Evolutionary conservation across 1,140 invertebrate species (phyloP).

Genomic region (Anastatus disparis): DNA sequence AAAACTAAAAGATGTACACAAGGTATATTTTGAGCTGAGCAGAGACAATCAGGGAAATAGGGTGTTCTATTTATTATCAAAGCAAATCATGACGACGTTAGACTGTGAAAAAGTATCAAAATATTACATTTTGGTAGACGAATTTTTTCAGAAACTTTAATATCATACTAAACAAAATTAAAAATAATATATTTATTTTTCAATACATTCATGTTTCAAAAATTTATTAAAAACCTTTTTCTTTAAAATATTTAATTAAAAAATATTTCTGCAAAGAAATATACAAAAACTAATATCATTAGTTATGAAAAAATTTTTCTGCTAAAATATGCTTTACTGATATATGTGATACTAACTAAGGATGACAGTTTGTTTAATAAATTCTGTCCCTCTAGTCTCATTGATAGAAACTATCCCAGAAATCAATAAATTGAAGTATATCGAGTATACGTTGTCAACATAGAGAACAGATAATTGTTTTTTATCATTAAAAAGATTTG

Average conservation of each 20-base stretch:
- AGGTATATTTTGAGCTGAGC: conserved; percentile 27
- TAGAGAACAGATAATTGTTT: neutral
- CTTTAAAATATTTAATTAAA: no score
- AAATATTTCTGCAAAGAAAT: no score
- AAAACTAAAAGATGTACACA: neutral
- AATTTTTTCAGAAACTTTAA: conserved; percentile 3
- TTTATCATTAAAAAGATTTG: neutral
- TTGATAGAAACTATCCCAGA: neutral
- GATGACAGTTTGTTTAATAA: no score
- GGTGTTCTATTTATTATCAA: neutral
- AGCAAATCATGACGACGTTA: neutral
- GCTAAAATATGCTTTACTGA: neutral
- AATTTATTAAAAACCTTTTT: neutral
- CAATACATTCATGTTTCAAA: neutral
- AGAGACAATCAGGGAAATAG: conserved; percentile 30
- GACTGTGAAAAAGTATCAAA: neutral
- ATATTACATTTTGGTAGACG: neutral
- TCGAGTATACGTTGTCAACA: neutral
- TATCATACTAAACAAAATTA: neutral
- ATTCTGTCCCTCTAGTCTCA: neutral
- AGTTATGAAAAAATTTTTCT: neutral
- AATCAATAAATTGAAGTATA: neutral
- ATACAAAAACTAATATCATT: no score
- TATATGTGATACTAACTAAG: neutral
- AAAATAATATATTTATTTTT: neutral